Conservation (phyloP, 1,140 invertebrate genomes). For the Carcinoscorpius rotundicauda region DNA sequence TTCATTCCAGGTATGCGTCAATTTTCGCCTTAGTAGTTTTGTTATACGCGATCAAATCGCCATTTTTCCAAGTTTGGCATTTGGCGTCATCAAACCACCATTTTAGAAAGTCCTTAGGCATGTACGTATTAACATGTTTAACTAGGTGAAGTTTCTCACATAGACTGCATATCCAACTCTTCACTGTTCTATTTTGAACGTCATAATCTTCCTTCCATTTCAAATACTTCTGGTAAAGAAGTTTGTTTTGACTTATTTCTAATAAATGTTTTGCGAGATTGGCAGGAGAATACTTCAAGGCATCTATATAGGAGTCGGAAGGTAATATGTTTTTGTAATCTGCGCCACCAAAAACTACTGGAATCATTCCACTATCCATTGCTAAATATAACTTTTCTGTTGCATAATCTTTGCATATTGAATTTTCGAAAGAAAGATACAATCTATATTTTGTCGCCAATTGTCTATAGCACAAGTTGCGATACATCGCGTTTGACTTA, state of each 20-base stretch:
- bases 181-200: too few species aligned
- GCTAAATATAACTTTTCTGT: conserved; percentile 28
- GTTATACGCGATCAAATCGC: too few species aligned
- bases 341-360: conserved; percentile 23
- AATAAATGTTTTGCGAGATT: not conserved
- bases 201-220: not conserved
- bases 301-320: conserved; percentile 33
- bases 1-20: too few species aligned
- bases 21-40: too few species aligned
- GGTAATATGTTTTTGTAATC: conserved; percentile 26
- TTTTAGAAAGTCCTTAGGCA: too few species aligned
- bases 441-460: conserved; percentile 29
- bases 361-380: conserved; percentile 12
- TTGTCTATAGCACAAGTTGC: conserved; percentile 19
- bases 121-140: too few species aligned
- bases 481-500: conserved; percentile 16
- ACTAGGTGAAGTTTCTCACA: too few species aligned
- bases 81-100: too few species aligned
- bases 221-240: not conserved
- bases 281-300: conserved; percentile 28
- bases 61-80: too few species aligned
- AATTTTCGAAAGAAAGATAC: conserved; percentile 33
- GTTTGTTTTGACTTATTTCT: not conserved
- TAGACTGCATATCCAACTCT: too few species aligned
- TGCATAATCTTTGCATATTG: conserved; percentile 32